Conservation (phyloP, 2,113 vertebrate genomes). For the Sigmodon hispidus region DNA sequence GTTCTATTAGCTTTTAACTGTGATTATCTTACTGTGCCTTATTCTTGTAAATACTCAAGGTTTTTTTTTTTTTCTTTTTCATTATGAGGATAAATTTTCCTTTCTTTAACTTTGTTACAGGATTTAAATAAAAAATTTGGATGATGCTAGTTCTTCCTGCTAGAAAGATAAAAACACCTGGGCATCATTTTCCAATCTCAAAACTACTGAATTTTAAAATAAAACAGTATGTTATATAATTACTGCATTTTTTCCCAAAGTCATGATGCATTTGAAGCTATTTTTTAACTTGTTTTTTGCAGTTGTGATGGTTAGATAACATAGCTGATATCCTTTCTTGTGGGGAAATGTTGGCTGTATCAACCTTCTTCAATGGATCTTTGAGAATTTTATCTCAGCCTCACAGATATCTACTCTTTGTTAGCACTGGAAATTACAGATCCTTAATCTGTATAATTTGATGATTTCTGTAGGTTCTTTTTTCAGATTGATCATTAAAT, state of each 20-base stretch:
- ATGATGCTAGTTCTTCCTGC: background rate
- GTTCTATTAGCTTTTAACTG: slow-evolving; percentile 6
- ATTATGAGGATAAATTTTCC: background rate
- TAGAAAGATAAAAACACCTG: background rate
- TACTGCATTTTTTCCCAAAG: slow-evolving; percentile 30
- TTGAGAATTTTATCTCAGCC: background rate
- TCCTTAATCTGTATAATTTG: fast-evolving
- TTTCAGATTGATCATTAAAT: fast-evolving
- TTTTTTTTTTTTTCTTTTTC: background rate
- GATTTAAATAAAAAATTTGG: slow-evolving; percentile 19
- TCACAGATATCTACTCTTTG: background rate
- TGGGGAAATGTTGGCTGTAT: background rate
- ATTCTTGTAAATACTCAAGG: background rate
- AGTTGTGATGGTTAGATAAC: slow-evolving; percentile 14
- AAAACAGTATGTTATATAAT: background rate
- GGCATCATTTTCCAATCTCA: background rate
- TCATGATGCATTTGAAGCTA: background rate
- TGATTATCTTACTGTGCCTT: background rate
- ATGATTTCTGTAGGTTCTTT: background rate
- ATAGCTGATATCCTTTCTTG: background rate
- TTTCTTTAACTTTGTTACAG: background rate
- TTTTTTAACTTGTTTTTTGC: background rate
- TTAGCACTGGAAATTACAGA: background rate
- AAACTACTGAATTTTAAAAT: background rate
- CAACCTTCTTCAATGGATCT: background rate